A percentile compares a stretch with the other conserved stretches of the same genome.
These are phyloP conservation scores for Chloroceryle inda DNA, from an alignment of 2,797 vertebrate genomes.

Conservation along the genomic window DNA sequence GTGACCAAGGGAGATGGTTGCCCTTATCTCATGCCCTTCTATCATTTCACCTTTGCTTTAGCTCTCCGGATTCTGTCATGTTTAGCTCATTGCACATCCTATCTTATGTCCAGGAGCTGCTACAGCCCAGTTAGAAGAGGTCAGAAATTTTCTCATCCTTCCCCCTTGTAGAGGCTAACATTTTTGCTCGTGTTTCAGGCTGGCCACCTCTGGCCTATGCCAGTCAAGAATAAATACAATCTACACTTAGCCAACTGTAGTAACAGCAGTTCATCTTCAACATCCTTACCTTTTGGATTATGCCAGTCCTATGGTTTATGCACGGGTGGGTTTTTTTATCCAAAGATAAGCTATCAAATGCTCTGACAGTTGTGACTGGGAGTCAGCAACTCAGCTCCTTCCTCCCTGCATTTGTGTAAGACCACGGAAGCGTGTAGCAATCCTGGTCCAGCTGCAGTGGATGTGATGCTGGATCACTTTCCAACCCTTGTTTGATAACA, in stretches of 20 bases:
- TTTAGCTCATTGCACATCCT: neutral
- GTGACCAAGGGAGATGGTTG: neutral
- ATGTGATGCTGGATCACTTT: rapidly evolving
- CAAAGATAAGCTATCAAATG: neutral
- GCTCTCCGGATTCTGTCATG: neutral
- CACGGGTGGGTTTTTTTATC: neutral
- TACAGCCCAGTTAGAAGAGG: neutral
- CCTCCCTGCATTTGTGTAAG: neutral
- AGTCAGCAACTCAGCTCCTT: neutral
- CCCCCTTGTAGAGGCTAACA: neutral
- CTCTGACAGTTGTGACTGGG: neutral
- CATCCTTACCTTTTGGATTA: neutral
- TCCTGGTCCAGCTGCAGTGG: neutral
- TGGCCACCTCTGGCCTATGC: neutral
- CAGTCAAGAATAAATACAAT: neutral
- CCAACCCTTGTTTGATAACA: neutral
- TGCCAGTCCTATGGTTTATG: neutral
- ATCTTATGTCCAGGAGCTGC: neutral
- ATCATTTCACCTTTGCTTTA: neutral
- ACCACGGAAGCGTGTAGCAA: neutral
- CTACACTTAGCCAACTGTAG: neutral
- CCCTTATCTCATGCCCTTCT: neutral
- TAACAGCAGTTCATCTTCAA: neutral
- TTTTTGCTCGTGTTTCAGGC: neutral
- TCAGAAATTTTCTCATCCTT: neutral